Evolutionary conservation across 1,140 invertebrate genomes (phyloP), one percentile per base, ranked within the genome.

Genomic region (Telenomus remus): DNA sequence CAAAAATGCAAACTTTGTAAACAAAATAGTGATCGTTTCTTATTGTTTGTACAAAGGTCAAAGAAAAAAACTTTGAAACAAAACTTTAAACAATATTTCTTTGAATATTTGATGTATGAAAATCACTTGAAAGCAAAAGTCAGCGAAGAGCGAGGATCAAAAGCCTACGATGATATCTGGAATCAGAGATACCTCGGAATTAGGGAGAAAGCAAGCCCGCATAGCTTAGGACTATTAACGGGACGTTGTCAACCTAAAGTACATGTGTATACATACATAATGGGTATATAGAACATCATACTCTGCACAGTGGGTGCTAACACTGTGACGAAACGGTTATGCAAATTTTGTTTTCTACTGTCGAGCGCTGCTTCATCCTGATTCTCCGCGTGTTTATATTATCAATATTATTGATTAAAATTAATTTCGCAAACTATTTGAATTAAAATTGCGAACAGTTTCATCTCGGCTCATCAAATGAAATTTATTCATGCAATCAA

Each of bases 181-280:
- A 74, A 74, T 63, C 71, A 68, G 57, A 74, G 71, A 74, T 74
- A 63, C 56, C 71, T 68, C 57, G 56, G 61, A 73, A 73, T 73
- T 73, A 65, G 70, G 70, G 70, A 63, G 69, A 49, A 73, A 73
- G 70, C 63, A 57, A 74, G 39, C 71, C 63, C 63, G 71, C 71
- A 66, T 74, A 68, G 63, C 71, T 51, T 74, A 63, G 46, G 27
- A 50, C 70, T 61, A 61, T 74, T 74, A 74, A 66, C 63, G 70
- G 70, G 63, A 74, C 56, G 66, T 66, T 73, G 70, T 73, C 61
- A 73, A 60, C 70, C 60, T 61, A 54, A 73, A 73, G 48, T 65
- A 65, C 70, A 63, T 46, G 53, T 71, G 68, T 71, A 71, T 51
- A 51, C 53, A 64, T 39, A 39, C 34, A 61, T 48, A 63, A 46